These are phyloP conservation scores for Heteromormyrus szaboi DNA, from an alignment of 2,797 vertebrate genomes.

Conservation along the genomic window DNA sequence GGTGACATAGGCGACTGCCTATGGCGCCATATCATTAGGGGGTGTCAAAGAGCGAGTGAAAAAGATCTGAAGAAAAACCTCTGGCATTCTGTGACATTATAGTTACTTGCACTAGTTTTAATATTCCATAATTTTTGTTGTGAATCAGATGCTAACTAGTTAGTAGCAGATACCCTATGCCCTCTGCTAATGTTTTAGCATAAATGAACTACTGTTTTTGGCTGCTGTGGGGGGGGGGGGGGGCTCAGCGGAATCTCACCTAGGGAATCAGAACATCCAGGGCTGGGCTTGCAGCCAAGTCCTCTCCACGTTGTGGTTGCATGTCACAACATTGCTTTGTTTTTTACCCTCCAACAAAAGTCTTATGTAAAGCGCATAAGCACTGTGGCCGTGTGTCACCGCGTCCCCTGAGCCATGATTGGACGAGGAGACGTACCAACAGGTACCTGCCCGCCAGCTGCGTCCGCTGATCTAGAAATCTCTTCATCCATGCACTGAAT, in stretches of 20 bases:
- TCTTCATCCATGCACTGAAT: not conserved
- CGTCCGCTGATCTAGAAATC: not conserved
- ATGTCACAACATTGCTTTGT: not conserved
- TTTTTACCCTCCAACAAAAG: not conserved
- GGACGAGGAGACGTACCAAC: not conserved
- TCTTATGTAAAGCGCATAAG: not conserved
- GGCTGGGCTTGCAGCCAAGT: not conserved
- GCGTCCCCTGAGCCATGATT: not conserved
- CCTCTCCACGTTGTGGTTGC: not conserved
- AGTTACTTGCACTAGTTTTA: not conserved
- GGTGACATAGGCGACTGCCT: not conserved
- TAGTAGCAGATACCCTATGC: not conserved
- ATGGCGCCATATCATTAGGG: not conserved
- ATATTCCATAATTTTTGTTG: not conserved
- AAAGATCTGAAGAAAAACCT: not conserved
- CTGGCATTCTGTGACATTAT: not conserved
- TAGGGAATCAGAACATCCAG: not conserved
- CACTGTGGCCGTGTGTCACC: not conserved
- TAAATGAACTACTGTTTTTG: not conserved
- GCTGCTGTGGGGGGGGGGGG: not conserved
- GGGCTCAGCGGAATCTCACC: not conserved
- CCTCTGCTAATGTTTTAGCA: not conserved
- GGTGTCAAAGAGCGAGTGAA: not conserved
- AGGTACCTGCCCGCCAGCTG: not conserved
- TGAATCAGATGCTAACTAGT: not conserved